phyloP scores from a whole-genome alignment of 2,797 vertebrate species.

The Mus minutoides region DNA sequence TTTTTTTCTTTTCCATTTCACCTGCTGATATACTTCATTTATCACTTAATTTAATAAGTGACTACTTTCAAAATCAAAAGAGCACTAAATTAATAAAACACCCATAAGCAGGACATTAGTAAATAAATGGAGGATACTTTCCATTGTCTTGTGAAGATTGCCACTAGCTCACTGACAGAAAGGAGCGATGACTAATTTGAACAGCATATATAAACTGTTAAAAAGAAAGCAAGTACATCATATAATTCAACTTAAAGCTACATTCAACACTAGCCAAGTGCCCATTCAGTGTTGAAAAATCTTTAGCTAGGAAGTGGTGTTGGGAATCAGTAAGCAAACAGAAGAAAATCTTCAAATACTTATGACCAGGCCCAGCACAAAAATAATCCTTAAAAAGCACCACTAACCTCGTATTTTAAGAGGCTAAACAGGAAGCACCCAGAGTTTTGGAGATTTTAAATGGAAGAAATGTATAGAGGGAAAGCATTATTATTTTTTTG shows the following conservation, averaged over 20 bases:
- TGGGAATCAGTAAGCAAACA: background rate
- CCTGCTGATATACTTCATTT: background rate
- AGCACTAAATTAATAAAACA: background rate
- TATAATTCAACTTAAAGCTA: slow-evolving; percentile 36
- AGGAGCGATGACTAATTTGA: background rate
- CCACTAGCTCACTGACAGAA: background rate
- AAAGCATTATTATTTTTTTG: background rate
- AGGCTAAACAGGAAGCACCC: slow-evolving; percentile 48
- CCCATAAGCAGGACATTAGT: background rate
- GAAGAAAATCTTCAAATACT: slow-evolving; percentile 3
- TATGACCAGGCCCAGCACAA: background rate
- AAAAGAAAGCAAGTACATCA: background rate
- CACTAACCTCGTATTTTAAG: background rate
- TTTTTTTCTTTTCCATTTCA: background rate
- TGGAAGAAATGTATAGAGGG: background rate
- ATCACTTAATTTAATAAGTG: background rate
- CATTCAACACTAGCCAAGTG: background rate
- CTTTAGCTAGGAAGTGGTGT: background rate
- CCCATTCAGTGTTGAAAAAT: slow-evolving; percentile 28
- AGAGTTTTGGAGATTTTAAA: slow-evolving; percentile 17
- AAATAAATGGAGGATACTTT: slow-evolving; percentile 27
- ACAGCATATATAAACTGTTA: background rate
- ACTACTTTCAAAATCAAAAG: slow-evolving; percentile 51
- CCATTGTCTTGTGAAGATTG: slow-evolving; percentile 17
- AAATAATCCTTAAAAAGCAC: background rate